Percentiles rank a stretch among this genome's conserved stretches.
Evolutionary conservation across 2,113 vertebrate genomes (phyloP).

Genomic region (Podarcis raffonei): DNA sequence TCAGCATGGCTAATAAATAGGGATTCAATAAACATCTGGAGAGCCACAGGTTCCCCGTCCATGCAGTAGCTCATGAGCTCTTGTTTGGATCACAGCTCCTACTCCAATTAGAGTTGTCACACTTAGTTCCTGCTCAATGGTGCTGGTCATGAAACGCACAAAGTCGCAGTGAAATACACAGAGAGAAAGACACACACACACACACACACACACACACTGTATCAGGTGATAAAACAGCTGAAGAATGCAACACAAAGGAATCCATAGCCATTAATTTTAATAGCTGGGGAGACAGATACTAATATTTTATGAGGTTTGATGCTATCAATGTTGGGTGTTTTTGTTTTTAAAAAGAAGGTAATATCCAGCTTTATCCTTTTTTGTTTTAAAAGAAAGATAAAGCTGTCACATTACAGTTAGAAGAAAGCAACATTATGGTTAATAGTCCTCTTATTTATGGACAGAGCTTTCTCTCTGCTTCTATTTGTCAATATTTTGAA

Average conservation of each 20-base stretch:
- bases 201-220: constrained; percentile 34
- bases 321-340: constrained; percentile 45
- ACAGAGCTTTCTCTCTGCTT: constrained; percentile 50
- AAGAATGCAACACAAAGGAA: constrained; percentile 67
- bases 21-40: no score
- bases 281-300: constrained; percentile 72
- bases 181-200: background rate
- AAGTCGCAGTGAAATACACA: no score
- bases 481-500: constrained; percentile 65
- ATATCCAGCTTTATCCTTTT: constrained; percentile 59
- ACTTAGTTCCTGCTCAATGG: no score
- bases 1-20: no score
- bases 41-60: no score
- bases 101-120: no score
- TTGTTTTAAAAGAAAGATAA: constrained; percentile 76
- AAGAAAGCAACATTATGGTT: constrained; percentile 58
- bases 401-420: constrained; percentile 37
- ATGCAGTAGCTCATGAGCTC: no score
- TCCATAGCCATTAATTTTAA: constrained; percentile 80
- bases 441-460: constrained; percentile 62
- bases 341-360: constrained; percentile 55
- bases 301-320: constrained; percentile 81
- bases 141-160: no score
- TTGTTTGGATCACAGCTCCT: no score
- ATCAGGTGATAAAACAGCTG: constrained; percentile 64